phyloP scores from a whole-genome alignment of 2,113 vertebrate species.

The Archocentrus centrarchus region DNA sequence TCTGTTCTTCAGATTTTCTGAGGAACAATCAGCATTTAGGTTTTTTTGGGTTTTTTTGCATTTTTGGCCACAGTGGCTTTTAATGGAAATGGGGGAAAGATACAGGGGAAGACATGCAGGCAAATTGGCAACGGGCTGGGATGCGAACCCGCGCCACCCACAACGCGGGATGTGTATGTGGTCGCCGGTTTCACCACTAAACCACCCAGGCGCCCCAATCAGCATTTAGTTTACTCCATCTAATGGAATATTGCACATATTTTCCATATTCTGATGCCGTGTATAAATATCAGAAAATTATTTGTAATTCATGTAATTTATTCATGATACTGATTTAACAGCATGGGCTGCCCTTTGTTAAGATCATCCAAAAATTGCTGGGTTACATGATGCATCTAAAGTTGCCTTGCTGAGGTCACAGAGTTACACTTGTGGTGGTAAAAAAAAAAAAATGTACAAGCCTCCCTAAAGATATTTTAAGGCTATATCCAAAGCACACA shows the following conservation, averaged over 20 bases:
- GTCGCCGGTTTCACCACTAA: too few relatives aligned
- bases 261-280: not conserved
- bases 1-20: not conserved
- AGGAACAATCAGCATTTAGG: not conserved
- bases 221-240: not conserved
- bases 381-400: not conserved
- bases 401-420: not conserved
- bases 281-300: not conserved
- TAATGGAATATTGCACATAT: not conserved
- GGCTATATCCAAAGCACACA: constrained; percentile 1
- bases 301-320: not conserved
- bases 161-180: too few relatives aligned
- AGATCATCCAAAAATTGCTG: not conserved
- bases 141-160: too few relatives aligned
- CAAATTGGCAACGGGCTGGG: too few relatives aligned
- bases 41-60: too few relatives aligned
- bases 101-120: too few relatives aligned
- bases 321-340: not conserved
- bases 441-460: not conserved
- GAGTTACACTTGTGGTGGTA: not conserved
- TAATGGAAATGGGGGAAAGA: too few relatives aligned
- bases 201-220: not conserved
- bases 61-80: too few relatives aligned
- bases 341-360: not conserved
- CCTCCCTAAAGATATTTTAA: not conserved